Evolutionary conservation across 2,113 vertebrate species (phyloP).

Genomic region (Alligator mississippiensis): DNA sequence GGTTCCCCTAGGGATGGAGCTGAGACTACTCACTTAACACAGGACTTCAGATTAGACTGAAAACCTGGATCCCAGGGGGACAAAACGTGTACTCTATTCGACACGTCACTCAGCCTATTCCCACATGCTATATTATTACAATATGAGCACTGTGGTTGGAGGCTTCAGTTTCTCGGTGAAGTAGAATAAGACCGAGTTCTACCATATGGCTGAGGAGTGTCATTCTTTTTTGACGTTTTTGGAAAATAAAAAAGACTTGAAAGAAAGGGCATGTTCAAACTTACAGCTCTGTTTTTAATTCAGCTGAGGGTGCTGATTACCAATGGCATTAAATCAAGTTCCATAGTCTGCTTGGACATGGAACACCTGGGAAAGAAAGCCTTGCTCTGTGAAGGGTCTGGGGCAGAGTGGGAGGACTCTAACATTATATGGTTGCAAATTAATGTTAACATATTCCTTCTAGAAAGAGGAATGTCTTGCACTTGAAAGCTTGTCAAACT

Average conservation of each 20-base stretch:
- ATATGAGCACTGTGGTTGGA: not conserved
- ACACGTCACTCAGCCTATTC: conserved; percentile 21
- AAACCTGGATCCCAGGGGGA: conserved; percentile 59
- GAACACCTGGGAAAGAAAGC: conserved; percentile 21
- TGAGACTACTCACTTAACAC: conserved; percentile 38
- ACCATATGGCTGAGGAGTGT: conserved; percentile 35
- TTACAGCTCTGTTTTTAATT: conserved; percentile 62
- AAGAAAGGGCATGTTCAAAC: conserved; percentile 52
- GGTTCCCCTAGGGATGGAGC: conserved; percentile 13
- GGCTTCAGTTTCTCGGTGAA: conserved; percentile 57
- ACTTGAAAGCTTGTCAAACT: no score
- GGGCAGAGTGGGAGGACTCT: not conserved
- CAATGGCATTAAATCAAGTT: conserved; percentile 33
- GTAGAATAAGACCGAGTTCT: conserved; percentile 42
- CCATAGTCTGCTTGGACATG: not conserved
- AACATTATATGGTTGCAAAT: not conserved
- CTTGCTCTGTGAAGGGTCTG: not conserved
- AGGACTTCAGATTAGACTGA: conserved; percentile 8
- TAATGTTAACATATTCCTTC: not conserved
- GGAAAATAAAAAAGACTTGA: conserved; percentile 25
- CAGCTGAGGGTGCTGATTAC: conserved; percentile 55
- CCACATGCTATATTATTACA: conserved; percentile 16
- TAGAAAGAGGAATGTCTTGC: no score
- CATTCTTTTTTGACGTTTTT: conserved; percentile 43
- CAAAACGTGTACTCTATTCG: conserved; percentile 45